Conservation (phyloP, 2,888 invertebrate species). For the Colletes collaris region DNA sequence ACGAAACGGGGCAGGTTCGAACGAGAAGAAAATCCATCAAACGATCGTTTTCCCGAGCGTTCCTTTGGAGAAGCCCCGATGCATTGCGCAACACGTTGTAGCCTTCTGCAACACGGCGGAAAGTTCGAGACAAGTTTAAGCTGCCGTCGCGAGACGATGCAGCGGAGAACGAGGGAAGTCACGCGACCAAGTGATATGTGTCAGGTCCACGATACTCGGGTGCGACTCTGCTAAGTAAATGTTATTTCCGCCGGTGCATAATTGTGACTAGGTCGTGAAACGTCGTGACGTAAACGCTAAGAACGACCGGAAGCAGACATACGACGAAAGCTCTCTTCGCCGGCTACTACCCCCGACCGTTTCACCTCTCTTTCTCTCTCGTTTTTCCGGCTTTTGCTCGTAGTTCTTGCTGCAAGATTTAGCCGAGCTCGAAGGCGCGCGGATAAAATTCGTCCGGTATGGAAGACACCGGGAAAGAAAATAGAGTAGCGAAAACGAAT, state of each 20-base stretch:
- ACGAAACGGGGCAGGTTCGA: too few species aligned
- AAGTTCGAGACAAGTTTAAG: conserved; percentile 77
- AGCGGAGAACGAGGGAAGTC: conserved; percentile 74
- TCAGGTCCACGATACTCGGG: conserved; percentile 79
- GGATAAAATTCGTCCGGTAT: background rate
- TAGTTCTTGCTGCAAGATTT: too few species aligned
- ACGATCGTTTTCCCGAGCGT: background rate
- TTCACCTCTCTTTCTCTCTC: too few species aligned
- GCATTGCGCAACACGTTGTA: conserved; percentile 57
- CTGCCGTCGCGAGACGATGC: conserved; percentile 72
- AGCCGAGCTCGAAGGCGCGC: background rate
- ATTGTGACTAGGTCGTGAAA: conserved; percentile 77
- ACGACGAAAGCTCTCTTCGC: conserved; percentile 1
- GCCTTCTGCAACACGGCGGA: conserved; percentile 50
- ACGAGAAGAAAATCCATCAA: background rate
- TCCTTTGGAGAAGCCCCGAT: conserved; percentile 6
- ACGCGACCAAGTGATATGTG: conserved; percentile 80
- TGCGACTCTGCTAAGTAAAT: conserved; percentile 77
- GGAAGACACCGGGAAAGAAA: too few species aligned
- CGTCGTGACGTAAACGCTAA: conserved; percentile 75
- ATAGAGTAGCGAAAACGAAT: background rate
- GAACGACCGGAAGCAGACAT: conserved; percentile 52
- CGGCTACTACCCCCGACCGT: background rate
- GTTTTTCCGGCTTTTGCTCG: too few species aligned
- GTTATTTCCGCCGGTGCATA: conserved; percentile 80